A percentile compares a stretch with the other conserved stretches of the same genome.
These are phyloP conservation scores for Tetramorium alpestre DNA, from an alignment of 1,140 invertebrate species.

Conservation along the genomic window DNA sequence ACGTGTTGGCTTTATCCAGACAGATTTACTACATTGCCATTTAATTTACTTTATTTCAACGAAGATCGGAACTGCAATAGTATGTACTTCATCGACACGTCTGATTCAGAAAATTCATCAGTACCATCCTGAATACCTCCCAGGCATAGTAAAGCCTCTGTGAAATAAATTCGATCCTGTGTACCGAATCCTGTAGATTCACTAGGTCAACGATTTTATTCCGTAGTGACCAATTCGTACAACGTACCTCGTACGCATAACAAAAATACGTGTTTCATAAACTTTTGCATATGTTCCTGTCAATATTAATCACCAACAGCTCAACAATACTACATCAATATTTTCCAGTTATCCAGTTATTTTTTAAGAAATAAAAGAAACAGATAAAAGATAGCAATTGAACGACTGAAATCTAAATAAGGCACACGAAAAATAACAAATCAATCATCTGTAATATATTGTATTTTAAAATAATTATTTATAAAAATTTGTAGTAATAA, in stretches of 20 bases:
- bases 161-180: constrained; percentile 31
- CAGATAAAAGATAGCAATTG: neutral
- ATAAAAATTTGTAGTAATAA: neutral
- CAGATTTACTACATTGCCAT: constrained; percentile 3
- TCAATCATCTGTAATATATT: neutral
- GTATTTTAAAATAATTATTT: neutral
- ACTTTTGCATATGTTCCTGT: constrained; percentile 1
- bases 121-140: neutral
- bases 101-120: constrained; percentile 42
- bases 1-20: neutral
- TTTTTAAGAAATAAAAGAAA: neutral
- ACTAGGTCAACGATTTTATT: constrained; percentile 24
- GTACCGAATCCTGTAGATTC: neutral
- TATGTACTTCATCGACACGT: constrained; percentile 30
- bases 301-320: constrained; percentile 1
- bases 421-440: neutral
- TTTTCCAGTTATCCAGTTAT: neutral
- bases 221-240: constrained; percentile 9
- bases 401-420: neutral
- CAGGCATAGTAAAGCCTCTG: neutral
- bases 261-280: constrained; percentile 33
- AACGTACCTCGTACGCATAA: neutral
- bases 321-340: neutral
- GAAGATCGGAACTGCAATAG: constrained; percentile 5
- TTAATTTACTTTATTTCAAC: constrained; percentile 48